phyloP scores from a whole-genome alignment of 2,888 invertebrate species.

The Bimastos eiseni region DNA sequence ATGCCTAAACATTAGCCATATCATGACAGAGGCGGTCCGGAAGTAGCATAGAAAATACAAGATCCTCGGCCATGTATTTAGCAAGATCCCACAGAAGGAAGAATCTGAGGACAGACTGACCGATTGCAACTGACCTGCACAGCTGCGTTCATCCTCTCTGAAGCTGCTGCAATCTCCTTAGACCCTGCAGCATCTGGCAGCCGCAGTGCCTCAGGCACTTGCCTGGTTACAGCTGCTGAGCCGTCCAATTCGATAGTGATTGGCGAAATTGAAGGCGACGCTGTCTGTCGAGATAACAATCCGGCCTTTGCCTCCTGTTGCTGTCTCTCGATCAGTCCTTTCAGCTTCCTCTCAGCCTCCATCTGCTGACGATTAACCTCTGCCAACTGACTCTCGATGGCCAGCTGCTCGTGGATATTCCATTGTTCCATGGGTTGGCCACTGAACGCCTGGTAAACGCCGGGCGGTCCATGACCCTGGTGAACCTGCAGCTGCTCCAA shows the following conservation, averaged over 20 bases:
- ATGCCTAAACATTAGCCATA: too few relatives aligned
- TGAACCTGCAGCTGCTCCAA: neutral
- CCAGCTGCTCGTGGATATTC: neutral
- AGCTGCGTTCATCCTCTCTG: neutral
- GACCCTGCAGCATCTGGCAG: neutral
- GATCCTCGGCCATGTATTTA: too few relatives aligned
- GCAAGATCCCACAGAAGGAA: too few relatives aligned
- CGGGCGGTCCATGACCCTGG: neutral
- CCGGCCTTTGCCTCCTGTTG: neutral
- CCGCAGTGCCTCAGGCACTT: neutral
- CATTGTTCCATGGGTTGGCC: neutral
- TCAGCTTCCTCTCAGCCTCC: constrained; percentile 5
- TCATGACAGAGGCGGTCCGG: too few relatives aligned
- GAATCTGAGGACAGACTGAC: too few relatives aligned
- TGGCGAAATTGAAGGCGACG: neutral
- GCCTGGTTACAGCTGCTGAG: neutral
- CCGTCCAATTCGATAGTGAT: neutral
- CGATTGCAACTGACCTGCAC: neutral
- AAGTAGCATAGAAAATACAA: too few relatives aligned
- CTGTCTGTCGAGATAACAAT: neutral
- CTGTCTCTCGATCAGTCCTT: constrained; percentile 19
- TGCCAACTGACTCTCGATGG: neutral
- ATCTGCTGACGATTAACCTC: neutral
- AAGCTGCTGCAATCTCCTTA: neutral
- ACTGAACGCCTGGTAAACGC: neutral